Conservation (phyloP, 2,888 invertebrate genomes). For the Synergus laeviventris region DNA sequence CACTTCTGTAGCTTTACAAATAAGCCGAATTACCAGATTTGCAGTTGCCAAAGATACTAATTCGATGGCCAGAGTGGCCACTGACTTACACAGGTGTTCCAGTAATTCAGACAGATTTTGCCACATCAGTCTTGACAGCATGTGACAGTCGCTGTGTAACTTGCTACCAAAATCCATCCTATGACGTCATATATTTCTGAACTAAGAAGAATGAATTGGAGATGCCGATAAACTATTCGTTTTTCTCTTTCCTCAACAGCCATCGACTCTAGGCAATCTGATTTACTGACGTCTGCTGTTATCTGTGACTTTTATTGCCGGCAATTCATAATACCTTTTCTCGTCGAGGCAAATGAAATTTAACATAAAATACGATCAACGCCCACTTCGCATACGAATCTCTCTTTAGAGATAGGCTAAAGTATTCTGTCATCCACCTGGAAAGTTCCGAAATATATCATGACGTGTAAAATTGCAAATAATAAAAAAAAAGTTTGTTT, state of each 20-base stretch:
- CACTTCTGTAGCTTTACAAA: too few species aligned
- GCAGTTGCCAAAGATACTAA: neutral
- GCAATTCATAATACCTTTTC: slow-evolving; percentile 48
- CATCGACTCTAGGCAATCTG: slow-evolving; percentile 40
- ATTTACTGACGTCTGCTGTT: slow-evolving; percentile 46
- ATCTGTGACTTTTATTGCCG: slow-evolving; percentile 47
- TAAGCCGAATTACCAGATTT: too few species aligned
- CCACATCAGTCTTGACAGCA: neutral
- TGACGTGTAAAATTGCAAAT: neutral
- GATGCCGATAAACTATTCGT: neutral
- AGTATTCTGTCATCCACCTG: neutral
- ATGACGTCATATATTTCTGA: neutral
- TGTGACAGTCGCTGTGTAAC: neutral
- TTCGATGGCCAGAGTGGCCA: neutral
- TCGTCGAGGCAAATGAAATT: slow-evolving; percentile 44
- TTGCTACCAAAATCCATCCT: neutral
- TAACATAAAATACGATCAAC: slow-evolving; percentile 1
- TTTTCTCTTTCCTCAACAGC: neutral
- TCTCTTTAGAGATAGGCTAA: neutral
- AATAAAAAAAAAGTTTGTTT: neutral
- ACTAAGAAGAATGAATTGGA: neutral
- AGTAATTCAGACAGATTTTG: neutral
- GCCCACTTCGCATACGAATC: slow-evolving; percentile 8
- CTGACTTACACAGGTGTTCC: neutral
- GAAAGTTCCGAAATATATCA: neutral